phyloP scores from a whole-genome alignment of 2,888 invertebrate genomes.

The Latheticus oryzae region DNA sequence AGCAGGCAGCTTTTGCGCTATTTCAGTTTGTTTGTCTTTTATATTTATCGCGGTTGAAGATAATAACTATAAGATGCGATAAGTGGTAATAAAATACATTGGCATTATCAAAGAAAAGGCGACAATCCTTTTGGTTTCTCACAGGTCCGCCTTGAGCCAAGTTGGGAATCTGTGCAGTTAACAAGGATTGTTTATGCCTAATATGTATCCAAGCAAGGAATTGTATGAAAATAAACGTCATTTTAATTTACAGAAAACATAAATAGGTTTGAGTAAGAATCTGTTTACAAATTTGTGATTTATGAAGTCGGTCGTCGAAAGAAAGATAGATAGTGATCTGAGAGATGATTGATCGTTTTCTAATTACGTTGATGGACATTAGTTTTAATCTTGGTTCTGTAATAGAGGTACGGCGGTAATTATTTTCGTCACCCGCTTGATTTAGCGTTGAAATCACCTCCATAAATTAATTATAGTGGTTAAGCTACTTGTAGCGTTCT shows the following conservation, averaged over 20 bases:
- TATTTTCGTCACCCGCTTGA: conserved; percentile 30
- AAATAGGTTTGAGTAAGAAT: conserved; percentile 13
- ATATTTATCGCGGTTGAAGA: too few species aligned
- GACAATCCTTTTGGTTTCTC: conserved; percentile 50
- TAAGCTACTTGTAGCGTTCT: conserved; percentile 16
- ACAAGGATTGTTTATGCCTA: conserved; percentile 48
- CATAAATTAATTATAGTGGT: conserved; percentile 26
- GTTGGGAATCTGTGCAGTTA: conserved; percentile 44
- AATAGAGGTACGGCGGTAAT: conserved; percentile 7
- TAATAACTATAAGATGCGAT: conserved; percentile 49
- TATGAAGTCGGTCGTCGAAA: conserved; percentile 7
- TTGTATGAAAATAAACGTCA: conserved; percentile 37
- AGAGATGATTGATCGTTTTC: conserved; percentile 14
- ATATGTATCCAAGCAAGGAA: conserved; percentile 43
- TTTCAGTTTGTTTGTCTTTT: too few species aligned
- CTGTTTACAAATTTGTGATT: conserved; percentile 21
- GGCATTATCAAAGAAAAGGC: conserved; percentile 43
- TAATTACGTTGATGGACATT: conserved; percentile 16
- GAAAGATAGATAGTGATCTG: conserved; percentile 5
- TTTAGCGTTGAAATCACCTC: conserved; percentile 23
- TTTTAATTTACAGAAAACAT: conserved; percentile 8
- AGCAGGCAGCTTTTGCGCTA: too few species aligned
- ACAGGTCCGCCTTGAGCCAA: conserved; percentile 47
- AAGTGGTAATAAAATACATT: conserved; percentile 47
- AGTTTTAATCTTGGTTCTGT: conserved; percentile 6